Conservation (phyloP, 2,888 invertebrate species). For the Caenorhabditis sp. region DNA sequence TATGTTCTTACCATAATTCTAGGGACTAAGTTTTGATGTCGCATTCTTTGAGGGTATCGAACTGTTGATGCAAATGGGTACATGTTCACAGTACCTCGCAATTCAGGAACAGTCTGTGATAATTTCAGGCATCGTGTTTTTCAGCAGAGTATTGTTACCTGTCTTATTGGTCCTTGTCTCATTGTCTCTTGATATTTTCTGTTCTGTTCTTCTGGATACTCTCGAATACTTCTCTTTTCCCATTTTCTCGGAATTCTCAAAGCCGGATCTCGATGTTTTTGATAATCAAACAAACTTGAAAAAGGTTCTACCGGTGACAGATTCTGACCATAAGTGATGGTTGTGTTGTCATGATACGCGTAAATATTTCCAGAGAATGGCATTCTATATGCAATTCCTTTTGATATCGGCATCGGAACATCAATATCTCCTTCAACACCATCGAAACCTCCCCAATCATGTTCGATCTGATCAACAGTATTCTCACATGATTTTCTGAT, state of each 20-base stretch:
- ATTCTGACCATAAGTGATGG: conserved; percentile 61
- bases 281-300: conserved; percentile 54
- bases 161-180: too few species aligned
- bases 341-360: conserved; percentile 60
- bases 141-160: too few species aligned
- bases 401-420: conserved; percentile 59
- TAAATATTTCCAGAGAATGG: conserved; percentile 64
- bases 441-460: conserved; percentile 56
- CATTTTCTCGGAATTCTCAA: conserved; percentile 33
- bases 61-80: too few species aligned
- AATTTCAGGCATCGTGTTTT: too few species aligned
- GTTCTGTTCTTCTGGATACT: background rate
- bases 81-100: too few species aligned
- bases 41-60: too few species aligned
- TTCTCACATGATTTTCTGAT: background rate
- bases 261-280: conserved; percentile 42
- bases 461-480: background rate
- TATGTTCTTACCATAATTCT: too few species aligned
- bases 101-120: too few species aligned
- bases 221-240: conserved; percentile 19
- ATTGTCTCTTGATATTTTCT: background rate
- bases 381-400: conserved; percentile 60
- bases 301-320: conserved; percentile 59
- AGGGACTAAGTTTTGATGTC: too few species aligned
- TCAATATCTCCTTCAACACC: conserved; percentile 64